Evolutionary conservation across 2,113 vertebrate species (phyloP).

Genomic region (Triplophysa tibetana): DNA sequence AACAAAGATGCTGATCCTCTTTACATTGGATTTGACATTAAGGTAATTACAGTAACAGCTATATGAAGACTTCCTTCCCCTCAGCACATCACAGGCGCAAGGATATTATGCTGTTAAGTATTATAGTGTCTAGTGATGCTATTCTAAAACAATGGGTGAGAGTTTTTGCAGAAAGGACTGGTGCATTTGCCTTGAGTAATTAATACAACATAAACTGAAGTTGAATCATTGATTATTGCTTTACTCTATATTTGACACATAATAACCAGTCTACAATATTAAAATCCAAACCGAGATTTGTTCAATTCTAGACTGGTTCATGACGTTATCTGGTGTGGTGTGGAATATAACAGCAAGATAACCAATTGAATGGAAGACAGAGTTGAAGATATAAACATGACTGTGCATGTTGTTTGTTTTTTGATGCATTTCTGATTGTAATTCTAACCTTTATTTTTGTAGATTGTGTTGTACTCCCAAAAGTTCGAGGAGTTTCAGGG

Average conservation of each 20-base stretch:
- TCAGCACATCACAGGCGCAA: neutral
- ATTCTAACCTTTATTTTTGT: slow-evolving; percentile 43
- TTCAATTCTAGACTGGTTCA: neutral
- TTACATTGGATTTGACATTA: too few species aligned
- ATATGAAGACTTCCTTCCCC: slow-evolving; percentile 3
- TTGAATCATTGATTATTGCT: neutral
- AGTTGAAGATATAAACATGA: neutral
- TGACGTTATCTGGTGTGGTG: neutral
- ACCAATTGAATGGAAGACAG: neutral
- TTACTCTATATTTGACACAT: neutral
- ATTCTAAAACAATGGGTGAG: neutral
- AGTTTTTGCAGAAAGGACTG: neutral
- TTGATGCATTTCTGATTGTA: neutral
- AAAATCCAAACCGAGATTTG: neutral
- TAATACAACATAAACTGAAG: neutral
- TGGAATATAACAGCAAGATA: neutral
- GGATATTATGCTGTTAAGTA: neutral
- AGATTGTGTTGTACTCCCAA: slow-evolving; percentile 91
- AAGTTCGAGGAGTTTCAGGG: slow-evolving; percentile 97
- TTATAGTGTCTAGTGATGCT: slow-evolving; percentile 5
- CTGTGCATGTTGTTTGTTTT: neutral
- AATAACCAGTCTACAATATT: neutral
- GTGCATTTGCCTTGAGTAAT: neutral
- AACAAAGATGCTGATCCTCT: neutral
- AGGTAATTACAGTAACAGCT: neutral